A percentile compares a stretch with the other conserved stretches of the same genome.
phyloP scores from a whole-genome alignment of 2,113 vertebrate species.

The Brachionichthys hirsutus region DNA sequence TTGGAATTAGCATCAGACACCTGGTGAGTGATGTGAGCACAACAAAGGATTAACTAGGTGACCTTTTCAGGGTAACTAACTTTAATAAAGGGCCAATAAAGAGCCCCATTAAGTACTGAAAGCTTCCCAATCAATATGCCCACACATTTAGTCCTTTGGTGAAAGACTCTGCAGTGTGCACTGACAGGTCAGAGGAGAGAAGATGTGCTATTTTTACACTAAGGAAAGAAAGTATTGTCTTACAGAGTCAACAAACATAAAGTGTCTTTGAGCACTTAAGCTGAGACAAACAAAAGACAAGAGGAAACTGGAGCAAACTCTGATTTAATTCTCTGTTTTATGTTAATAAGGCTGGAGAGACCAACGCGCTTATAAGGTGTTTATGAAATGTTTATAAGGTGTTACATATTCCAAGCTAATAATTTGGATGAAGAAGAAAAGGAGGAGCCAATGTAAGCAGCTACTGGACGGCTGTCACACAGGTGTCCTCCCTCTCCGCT shows the following conservation, averaged over 20 bases:
- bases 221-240: constrained; percentile 50
- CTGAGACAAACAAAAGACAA: constrained; percentile 3
- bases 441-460: too few species aligned
- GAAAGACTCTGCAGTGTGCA: constrained; percentile 32
- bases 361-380: too few species aligned
- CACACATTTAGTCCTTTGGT: constrained; percentile 42
- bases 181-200: constrained; percentile 31
- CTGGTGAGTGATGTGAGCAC: neutral
- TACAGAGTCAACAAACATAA: constrained; percentile 32
- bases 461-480: too few species aligned
- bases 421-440: too few species aligned
- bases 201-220: constrained; percentile 29
- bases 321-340: constrained; percentile 1
- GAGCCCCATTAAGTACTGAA: constrained; percentile 39
- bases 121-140: constrained; percentile 53
- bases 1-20: neutral
- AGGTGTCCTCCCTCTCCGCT: too few species aligned
- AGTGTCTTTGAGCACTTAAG: neutral
- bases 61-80: constrained; percentile 38
- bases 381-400: too few species aligned
- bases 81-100: constrained; percentile 44
- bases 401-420: too few species aligned
- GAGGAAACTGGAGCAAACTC: constrained; percentile 5
- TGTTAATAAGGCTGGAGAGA: neutral
- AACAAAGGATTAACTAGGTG: constrained; percentile 21